Evolutionary conservation across 2,888 invertebrate genomes (phyloP), one percentile per base, ranked within the genome.

Genomic region (Temnothorax unifasciatus): DNA sequence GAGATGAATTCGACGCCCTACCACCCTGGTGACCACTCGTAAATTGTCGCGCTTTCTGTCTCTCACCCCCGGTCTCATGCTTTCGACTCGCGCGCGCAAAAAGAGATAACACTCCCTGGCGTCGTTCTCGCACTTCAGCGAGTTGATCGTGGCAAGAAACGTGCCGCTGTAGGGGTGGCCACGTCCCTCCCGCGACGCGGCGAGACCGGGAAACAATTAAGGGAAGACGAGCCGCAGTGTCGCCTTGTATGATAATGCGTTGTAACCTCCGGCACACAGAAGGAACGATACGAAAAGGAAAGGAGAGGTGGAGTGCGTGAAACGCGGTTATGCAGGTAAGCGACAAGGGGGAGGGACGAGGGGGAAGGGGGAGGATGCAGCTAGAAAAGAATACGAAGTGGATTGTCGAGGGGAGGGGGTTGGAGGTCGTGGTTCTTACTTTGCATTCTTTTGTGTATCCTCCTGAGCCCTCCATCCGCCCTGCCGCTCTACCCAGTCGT

Each of bases 381-480:
- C 59, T 29, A 69, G 84, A 85, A 86, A 83, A 84, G 85, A 83
- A 81, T 76, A 84, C 83, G 83, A 63, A 84, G 75, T 74, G 84
- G 77, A 63, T 63, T 68, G 68, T 66, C 74, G 79, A 61, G 52
- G 52, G 69, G 6, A 81, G 86, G 87, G 85, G 86, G 84, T 88
- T 52, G 88, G 89, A 85, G 87, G 86, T 87, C 88, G 91, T 90
- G 93, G 92, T 94, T 94, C 93, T 94, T 94, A 94, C 94, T 94
- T 94, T 94, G 94, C 94, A 94, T 94, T 94, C 94, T 94, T 94
- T 94, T 94, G 94, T 94, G 92, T 89, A 91, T 92, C 92, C 91
- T 93, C 92, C 92, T 93, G 91, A 86, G 89, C 91, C 91, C 91
- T 92, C 89, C 85, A 85, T 90, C 89, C 86, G 81, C 86, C 88